phyloP scores from a whole-genome alignment of 2,797 vertebrate genomes.

The Hyperoplus immaculatus region DNA sequence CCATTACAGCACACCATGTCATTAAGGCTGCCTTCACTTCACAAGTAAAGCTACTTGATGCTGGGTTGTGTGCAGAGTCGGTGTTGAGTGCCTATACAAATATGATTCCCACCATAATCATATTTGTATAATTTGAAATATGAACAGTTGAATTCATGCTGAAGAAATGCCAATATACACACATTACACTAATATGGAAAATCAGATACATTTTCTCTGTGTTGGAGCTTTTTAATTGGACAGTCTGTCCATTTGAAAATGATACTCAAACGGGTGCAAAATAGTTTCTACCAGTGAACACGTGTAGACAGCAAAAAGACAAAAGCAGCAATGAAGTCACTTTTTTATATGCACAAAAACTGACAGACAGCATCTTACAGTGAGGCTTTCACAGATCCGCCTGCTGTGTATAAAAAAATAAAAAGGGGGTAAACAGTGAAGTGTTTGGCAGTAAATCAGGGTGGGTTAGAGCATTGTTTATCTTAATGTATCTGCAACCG shows the following conservation, averaged over 20 bases:
- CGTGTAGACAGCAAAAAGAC: neutral
- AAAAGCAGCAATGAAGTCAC: neutral
- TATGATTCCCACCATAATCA: slow-evolving; percentile 7
- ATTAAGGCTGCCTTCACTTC: slow-evolving; percentile 16
- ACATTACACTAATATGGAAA: slow-evolving; percentile 8
- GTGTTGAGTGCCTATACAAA: slow-evolving; percentile 5
- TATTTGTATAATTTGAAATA: slow-evolving; percentile 30
- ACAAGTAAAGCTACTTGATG: slow-evolving; percentile 15
- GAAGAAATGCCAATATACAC: slow-evolving; percentile 10
- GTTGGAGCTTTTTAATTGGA: slow-evolving; percentile 18
- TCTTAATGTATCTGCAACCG: neutral
- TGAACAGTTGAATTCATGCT: slow-evolving; percentile 17
- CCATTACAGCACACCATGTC: slow-evolving; percentile 5
- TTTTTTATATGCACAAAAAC: slow-evolving; percentile 26
- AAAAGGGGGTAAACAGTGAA: neutral
- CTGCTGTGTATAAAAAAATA: slow-evolving; percentile 1
- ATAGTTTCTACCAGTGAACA: neutral
- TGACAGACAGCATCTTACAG: slow-evolving; percentile 21
- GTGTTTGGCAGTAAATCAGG: slow-evolving; percentile 23
- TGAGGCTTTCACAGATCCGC: slow-evolving; percentile 17
- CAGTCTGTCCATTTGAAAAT: slow-evolving; percentile 18
- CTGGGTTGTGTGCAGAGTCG: slow-evolving; percentile 5
- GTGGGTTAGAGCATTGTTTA: neutral
- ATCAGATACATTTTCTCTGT: slow-evolving; percentile 1
- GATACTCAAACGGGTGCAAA: slow-evolving; percentile 3